These are phyloP conservation scores for Aplocera efformata DNA, from an alignment of 2,888 invertebrate genomes.

Conservation along the genomic window DNA sequence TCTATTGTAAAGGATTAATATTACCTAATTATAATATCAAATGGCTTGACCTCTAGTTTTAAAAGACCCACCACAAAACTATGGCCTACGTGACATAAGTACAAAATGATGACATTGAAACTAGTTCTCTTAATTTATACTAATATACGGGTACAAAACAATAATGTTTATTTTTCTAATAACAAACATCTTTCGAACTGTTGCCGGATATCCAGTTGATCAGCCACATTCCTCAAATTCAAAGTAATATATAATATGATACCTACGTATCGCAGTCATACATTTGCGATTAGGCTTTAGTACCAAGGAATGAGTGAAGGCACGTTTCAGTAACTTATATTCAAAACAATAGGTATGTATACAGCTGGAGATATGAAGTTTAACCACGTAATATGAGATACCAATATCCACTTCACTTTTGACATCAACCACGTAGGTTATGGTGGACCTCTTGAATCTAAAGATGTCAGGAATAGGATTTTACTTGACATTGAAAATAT, in stretches of 20 bases:
- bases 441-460: too few species aligned
- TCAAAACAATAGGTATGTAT: not conserved
- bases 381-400: too few species aligned
- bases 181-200: conserved; percentile 12
- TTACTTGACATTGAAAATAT: not conserved
- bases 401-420: too few species aligned
- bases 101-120: conserved; percentile 12
- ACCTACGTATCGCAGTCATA: not conserved
- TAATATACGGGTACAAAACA: conserved; percentile 9
- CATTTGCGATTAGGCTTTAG: too few species aligned
- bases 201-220: conserved; percentile 22
- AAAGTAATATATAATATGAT: not conserved
- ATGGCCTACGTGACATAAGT: conserved; percentile 26
- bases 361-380: too few species aligned
- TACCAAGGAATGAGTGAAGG: too few species aligned
- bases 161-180: conserved; percentile 22
- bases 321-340: not conserved
- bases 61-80: conserved; percentile 1
- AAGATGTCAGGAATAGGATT: too few species aligned
- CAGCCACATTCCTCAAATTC: conserved; percentile 17
- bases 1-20: too few species aligned
- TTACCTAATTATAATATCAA: too few species aligned
- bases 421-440: too few species aligned
- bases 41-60: too few species aligned
- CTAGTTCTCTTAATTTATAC: conserved; percentile 19